Base-by-base conservation (phyloP, 2,113 vertebrate genomes). In the Chaetops frenatus region DNA sequence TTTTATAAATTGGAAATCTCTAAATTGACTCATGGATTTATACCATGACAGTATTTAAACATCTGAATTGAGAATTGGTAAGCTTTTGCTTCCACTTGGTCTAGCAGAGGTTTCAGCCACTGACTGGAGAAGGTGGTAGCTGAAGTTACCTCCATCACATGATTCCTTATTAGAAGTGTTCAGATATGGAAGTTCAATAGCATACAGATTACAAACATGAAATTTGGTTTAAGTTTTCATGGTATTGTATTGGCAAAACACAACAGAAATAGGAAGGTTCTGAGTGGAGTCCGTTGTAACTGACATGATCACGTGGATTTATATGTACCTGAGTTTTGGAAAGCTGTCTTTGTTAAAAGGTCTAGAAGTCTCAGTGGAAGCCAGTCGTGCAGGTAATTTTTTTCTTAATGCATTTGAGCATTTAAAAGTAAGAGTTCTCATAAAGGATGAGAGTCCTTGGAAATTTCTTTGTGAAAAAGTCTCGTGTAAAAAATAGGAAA, bases 271-370 rank as follows among this genome's bases (percentile, higher is more conserved):
- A 42, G 62, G 50, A 71, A 14, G 12, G 28, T 42, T 33, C 57
- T 42, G 53, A 44, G 23, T 5, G 2, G n/a, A 82, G 57, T 60
- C 54, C 62, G 85, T 45, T 47, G 57, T 36, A 45, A 6, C 44
- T 25, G 40, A 31, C 1, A 0, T 10, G 9, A 25, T 86, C 23
- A 6, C 1, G 0, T 25, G 6, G 10, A 15, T 62, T 60, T 65
- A 8, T 45, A 5, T 25, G 19, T 54, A 15, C 27, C 11, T 62
- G 61, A 53, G 18, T 40, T 69, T 42, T 47, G 12, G 42, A 58
- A 83, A 67, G 33, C 8, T 62, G 27, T 48, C 40, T 71, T 56
- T 65, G 83, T 29, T 60, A 7, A 12, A 7, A 69, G 42, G 42
- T 44, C 9, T 44, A 6, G 25, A 85, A 44, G 28, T 56, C 22